A percentile compares a stretch with the other conserved stretches of the same genome.
These are phyloP conservation scores for Cistogaster globosa DNA, from an alignment of 2,888 invertebrate genomes.

Conservation along the genomic window DNA sequence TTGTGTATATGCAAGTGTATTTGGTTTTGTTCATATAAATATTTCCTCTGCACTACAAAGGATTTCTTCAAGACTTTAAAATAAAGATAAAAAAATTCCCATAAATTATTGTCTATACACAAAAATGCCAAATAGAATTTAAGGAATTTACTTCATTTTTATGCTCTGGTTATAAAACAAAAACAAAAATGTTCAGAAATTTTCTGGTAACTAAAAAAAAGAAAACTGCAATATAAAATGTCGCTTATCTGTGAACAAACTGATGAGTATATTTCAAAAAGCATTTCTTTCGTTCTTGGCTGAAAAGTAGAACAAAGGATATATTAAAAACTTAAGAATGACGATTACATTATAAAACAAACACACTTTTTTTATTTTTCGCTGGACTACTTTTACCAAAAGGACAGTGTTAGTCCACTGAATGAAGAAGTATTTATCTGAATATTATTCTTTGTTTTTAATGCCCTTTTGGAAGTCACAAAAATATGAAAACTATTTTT, in stretches of 20 bases:
- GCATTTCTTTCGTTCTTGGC: background rate
- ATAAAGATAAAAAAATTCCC: conserved; percentile 3
- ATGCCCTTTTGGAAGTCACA: no score
- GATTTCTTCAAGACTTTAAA: conserved; percentile 48
- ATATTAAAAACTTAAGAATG: conserved; percentile 15
- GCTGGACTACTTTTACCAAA: no score
- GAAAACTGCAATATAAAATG: conserved; percentile 44
- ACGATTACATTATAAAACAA: background rate
- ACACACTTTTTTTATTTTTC: no score
- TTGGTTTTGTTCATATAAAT: background rate
- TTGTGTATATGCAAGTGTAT: background rate
- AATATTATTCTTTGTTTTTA: no score
- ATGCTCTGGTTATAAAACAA: conserved; percentile 21
- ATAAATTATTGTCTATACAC: conserved; percentile 55
- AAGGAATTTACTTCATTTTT: conserved; percentile 56
- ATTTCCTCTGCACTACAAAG: conserved; percentile 21
- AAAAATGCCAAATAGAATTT: conserved; percentile 62
- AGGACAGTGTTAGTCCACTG: no score
- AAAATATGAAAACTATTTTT: no score
- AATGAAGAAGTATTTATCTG: no score
- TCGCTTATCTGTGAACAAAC: conserved; percentile 35
- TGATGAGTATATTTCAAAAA: conserved; percentile 44
- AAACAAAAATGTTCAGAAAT: conserved; percentile 2
- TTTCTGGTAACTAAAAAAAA: background rate
- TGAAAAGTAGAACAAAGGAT: background rate